Evolutionary conservation across 1,140 invertebrate genomes (phyloP).

Genomic region (Drosophila baimaii): DNA sequence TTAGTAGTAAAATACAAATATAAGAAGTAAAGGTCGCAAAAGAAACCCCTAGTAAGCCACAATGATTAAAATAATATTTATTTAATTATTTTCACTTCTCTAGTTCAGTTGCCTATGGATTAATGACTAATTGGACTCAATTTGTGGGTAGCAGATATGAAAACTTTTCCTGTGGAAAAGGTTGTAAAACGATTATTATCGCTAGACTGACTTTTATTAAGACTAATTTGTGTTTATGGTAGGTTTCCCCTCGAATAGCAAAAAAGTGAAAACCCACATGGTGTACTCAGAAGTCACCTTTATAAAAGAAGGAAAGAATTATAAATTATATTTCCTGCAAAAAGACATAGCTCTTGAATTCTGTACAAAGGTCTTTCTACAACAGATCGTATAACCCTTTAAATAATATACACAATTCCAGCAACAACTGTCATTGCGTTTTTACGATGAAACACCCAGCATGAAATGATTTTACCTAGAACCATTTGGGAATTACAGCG

Average conservation of each 20-base stretch:
- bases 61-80: neutral
- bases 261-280: neutral
- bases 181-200: conserved; percentile 16
- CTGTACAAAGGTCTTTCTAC: no score
- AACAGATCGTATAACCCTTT: no score
- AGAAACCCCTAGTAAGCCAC: no score
- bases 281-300: no score
- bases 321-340: neutral
- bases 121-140: neutral
- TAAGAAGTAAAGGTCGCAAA: no score
- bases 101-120: neutral
- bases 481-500: neutral
- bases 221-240: conserved; percentile 8
- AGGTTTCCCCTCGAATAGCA: neutral
- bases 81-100: neutral
- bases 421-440: no score
- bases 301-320: neutral
- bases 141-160: neutral
- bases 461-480: no score
- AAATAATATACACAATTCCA: no score
- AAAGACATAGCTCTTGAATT: no score
- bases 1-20: no score
- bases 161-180: neutral
- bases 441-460: no score
- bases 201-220: conserved; percentile 24